Base-by-base conservation (phyloP, 2,113 vertebrate species). In the Ginglymostoma cirratum region DNA sequence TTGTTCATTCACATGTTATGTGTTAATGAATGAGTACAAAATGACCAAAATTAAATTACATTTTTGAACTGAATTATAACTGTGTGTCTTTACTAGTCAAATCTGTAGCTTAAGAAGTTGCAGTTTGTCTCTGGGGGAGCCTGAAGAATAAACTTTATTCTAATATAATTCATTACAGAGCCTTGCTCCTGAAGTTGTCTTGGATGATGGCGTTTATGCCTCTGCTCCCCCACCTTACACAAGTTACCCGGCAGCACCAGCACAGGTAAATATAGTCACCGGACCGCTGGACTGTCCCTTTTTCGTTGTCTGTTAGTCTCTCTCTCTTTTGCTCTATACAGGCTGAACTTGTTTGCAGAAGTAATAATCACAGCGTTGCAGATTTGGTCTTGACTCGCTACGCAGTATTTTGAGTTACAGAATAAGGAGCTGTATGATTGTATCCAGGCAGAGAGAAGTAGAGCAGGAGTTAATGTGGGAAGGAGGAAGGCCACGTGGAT, bases 211-310 rank as follows among this genome's bases (percentile, higher is more conserved):
- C 21, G 96, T 96, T 0, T 96, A 98, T 96, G 97, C 97, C 95
- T 97, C 98, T 0, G 97, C 97, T 0, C 98, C 98, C 19, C 98
- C 98, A 92, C 97, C 98, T 6, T 98, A 98, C 34, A 97, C 97
- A 92, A 97, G 97, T 14, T 98, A 97, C 67, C 97, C 97, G 27
- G 96, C 97, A n/a, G 97, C 98, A 0, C 96, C 97, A n/a, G 96
- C 97, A 42, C 98, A 98, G 97, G 98, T 98, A 97, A 96, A 96
- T 95, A 27, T 15, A 52, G 93, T 42, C 94, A 95, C 23, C 45
- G 23, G 1, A 45, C 69, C 94, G 52, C 38, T 70, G 23, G 1
- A 45, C 21, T 70, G 69, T 30, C 38, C 34, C 23, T 38, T 94
- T 52, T 95, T 5, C 69, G 5, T 15, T 45, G 93, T 15, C 23